Base-by-base conservation (phyloP, 2,797 vertebrate genomes). In the Xenops minutus region DNA sequence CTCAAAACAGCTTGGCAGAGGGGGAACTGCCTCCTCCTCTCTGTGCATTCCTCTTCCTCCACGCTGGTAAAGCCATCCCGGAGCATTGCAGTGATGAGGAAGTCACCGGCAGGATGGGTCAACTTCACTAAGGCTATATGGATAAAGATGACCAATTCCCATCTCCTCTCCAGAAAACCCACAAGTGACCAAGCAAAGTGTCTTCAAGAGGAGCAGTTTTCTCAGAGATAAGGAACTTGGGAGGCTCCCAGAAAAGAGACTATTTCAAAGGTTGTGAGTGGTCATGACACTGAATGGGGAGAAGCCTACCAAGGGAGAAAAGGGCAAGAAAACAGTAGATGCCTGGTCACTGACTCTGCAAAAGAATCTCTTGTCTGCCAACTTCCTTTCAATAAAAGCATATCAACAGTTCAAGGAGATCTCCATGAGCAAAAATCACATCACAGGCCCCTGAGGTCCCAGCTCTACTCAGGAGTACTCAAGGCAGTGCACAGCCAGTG, bases 361-460 rank as follows among this genome's bases (percentile, higher is more conserved):
- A 67, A 84, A 82, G 32, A 88, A 62, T 32, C 12, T 15, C 21
- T 63, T 61, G 12, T 43, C 44, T 67, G 32, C 2, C 29, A 48
- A 16, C n/a, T 55, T 75, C 36, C 9, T 37, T 74, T 80, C 52
- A 80, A 76, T 27, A 79, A 39, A 36, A 91, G 22, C 32, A 80
- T n/a, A 26, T 1, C 0, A 4, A 39, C 22, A 79, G 24, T 18
- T 58, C 0, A 0, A 59, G 22, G 37, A 59, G 22, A 77, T 29
- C 26, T 59, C 39, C 29, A 11, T 6, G 7, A 86, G 51, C 13
- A 80, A 74, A 89, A 77, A 6, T 0, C 7, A 8, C 43, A 74
- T 21, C 54, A n/a, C 21, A 72, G 2, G 1, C 7, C 71, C n/a
- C 43, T 84, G 36, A 88, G 18, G 19, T 72, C 8, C 12, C 48